Evolutionary conservation across 2,113 vertebrate species (phyloP).

Genomic region (Ciconia maguari): DNA sequence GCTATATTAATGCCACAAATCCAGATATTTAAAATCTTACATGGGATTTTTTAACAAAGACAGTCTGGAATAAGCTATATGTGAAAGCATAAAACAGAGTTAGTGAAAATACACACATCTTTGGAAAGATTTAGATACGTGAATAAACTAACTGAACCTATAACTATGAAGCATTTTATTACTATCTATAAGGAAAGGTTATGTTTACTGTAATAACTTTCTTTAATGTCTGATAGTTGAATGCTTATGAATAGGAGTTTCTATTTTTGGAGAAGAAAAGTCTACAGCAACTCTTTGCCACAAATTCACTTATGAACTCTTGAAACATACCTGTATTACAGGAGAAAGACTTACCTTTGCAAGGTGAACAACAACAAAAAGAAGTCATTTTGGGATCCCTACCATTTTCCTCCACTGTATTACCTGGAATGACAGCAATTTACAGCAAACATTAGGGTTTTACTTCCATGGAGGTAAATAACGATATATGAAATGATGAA

Average conservation of each 20-base stretch:
- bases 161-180: slow-evolving; percentile 16
- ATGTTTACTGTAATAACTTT: slow-evolving; percentile 20
- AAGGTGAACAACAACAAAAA: not conserved
- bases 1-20: slow-evolving; percentile 3
- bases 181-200: slow-evolving; percentile 30
- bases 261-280: slow-evolving; percentile 13
- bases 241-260: slow-evolving; percentile 15
- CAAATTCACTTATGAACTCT: not conserved
- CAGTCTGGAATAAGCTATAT: not conserved
- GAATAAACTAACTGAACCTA: not conserved
- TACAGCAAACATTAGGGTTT: not conserved
- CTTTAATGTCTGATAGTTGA: not conserved
- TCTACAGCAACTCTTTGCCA: not conserved
- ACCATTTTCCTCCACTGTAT: not conserved
- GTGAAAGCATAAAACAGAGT: slow-evolving; percentile 10
- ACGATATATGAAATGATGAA: not conserved
- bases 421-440: not conserved
- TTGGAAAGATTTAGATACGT: not conserved
- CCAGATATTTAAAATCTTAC: not conserved
- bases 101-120: slow-evolving; percentile 6
- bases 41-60: slow-evolving; percentile 15
- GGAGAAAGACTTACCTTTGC: not conserved
- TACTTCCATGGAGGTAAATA: not conserved
- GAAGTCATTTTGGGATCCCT: not conserved
- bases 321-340: not conserved